Percentiles rank a stretch among this genome's conserved stretches.
Evolutionary conservation across 2,888 invertebrate genomes (phyloP).

Genomic region (Amphipyra tragopoginis): DNA sequence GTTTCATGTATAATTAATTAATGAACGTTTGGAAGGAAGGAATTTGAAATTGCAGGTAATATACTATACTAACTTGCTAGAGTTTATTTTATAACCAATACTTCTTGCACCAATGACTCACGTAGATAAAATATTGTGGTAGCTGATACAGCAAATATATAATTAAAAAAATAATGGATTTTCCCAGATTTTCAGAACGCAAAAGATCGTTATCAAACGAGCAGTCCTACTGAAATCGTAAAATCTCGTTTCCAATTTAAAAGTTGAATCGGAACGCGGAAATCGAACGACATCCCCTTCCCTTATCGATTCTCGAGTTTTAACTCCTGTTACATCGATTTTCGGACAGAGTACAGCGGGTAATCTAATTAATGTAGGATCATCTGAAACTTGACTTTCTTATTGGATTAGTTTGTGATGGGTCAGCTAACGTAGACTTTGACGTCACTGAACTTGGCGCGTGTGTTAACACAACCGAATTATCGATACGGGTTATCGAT

Average conservation of each 20-base stretch:
- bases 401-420: slow-evolving; percentile 44
- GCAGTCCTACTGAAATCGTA: slow-evolving; percentile 40
- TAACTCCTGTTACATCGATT: slow-evolving; percentile 45
- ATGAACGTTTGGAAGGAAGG: no score
- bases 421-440: slow-evolving; percentile 20
- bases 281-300: slow-evolving; percentile 36
- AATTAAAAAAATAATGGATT: slow-evolving; percentile 9
- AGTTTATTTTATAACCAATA: no score
- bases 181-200: slow-evolving; percentile 18
- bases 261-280: slow-evolving; percentile 54
- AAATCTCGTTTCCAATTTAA: slow-evolving; percentile 58
- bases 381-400: slow-evolving; percentile 28
- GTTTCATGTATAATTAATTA: no score
- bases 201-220: slow-evolving; percentile 29
- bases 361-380: slow-evolving; percentile 44
- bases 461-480: slow-evolving; percentile 2
- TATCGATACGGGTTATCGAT: slow-evolving; percentile 14
- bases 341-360: slow-evolving; percentile 9
- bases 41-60: no score
- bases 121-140: not conserved
- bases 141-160: not conserved
- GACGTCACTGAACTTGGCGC: slow-evolving; percentile 22
- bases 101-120: no score
- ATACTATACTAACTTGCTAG: no score
- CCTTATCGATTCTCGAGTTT: slow-evolving; percentile 32